phyloP scores from a whole-genome alignment of 2,888 invertebrate species.

The Rhogogaster chlorosoma region DNA sequence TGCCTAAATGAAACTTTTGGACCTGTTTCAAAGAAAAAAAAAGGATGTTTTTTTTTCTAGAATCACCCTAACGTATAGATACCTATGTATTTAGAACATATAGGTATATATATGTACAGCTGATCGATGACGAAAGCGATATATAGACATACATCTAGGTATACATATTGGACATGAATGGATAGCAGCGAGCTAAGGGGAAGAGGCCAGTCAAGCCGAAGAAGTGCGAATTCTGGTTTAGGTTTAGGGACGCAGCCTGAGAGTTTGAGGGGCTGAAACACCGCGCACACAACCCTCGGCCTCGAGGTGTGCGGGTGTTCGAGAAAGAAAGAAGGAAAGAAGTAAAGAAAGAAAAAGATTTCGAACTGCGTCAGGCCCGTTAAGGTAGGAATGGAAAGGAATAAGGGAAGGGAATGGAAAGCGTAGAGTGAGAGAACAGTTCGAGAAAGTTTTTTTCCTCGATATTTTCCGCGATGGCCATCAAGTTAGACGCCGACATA shows the following conservation, averaged over 20 bases:
- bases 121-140: background rate
- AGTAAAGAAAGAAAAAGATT: background rate
- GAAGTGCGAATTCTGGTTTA: slow-evolving; percentile 29
- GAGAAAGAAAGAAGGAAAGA: background rate
- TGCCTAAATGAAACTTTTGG: no score
- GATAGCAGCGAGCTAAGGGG: background rate
- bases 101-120: background rate
- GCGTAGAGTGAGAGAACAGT: background rate
- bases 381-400: background rate
- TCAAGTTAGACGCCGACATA: slow-evolving; percentile 1
- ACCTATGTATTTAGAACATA: background rate
- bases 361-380: background rate
- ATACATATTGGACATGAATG: slow-evolving; percentile 10
- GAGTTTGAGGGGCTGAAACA: slow-evolving; percentile 12
- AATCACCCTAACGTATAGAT: no score
- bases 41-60: no score
- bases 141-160: background rate
- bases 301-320: background rate
- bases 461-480: slow-evolving; percentile 21
- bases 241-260: slow-evolving; percentile 6
- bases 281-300: background rate
- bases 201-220: slow-evolving; percentile 1
- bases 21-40: no score
- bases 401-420: slow-evolving; percentile 6
- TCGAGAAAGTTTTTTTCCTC: slow-evolving; percentile 3